These are phyloP conservation scores for Megalops cyprinoides DNA, from an alignment of 2,797 vertebrate genomes.

Conservation along the genomic window DNA sequence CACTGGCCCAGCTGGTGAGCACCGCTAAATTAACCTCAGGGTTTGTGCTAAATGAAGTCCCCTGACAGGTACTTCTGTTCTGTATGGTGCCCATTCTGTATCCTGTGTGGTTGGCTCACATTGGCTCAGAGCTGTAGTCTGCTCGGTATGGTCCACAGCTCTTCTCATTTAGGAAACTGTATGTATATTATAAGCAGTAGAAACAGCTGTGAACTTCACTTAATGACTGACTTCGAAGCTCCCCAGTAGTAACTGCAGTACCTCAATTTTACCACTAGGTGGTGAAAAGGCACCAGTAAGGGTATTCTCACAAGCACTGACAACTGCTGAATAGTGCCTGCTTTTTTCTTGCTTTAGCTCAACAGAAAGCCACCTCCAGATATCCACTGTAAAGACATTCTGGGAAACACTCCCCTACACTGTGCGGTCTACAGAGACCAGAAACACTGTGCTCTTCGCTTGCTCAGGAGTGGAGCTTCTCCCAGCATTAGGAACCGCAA, in stretches of 20 bases:
- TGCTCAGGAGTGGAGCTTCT: conserved; percentile 84
- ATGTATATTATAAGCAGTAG: too few species aligned
- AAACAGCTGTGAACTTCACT: too few species aligned
- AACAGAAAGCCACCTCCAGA: conserved; percentile 75
- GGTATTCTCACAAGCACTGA: background rate
- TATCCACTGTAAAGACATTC: conserved; percentile 84
- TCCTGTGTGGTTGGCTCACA: too few species aligned
- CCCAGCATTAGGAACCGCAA: conserved; percentile 81
- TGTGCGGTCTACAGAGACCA: conserved; percentile 90
- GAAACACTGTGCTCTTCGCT: conserved; percentile 83
- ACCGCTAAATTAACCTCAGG: conserved; percentile 16
- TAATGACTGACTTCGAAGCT: too few species aligned
- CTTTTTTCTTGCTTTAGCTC: conserved; percentile 68
- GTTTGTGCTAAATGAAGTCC: background rate
- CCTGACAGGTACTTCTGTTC: background rate
- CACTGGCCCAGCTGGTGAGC: conserved; percentile 82
- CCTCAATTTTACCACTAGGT: too few species aligned
- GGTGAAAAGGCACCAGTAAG: too few species aligned
- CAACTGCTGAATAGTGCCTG: background rate
- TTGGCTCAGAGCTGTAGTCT: too few species aligned
- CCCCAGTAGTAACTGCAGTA: too few species aligned
- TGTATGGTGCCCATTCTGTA: too few species aligned
- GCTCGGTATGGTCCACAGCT: too few species aligned
- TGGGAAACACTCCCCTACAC: conserved; percentile 90
- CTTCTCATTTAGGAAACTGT: too few species aligned